Conservation (phyloP, 2,797 vertebrate species). For the Spinus pinus region DNA sequence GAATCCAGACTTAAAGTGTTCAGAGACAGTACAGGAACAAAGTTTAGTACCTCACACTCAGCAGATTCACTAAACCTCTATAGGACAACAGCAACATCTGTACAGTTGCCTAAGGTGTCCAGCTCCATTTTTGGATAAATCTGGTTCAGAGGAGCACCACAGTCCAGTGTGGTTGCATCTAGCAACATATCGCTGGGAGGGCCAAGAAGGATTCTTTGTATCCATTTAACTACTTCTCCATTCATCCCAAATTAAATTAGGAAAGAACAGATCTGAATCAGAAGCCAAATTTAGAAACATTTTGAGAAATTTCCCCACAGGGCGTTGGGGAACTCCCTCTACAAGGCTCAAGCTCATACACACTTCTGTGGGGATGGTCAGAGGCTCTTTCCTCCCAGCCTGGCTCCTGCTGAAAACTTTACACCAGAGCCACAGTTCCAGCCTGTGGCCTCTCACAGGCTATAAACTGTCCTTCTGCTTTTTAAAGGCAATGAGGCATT, state of each 20-base stretch:
- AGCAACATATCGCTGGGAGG: background rate
- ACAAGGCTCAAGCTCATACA: background rate
- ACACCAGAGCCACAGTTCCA: background rate
- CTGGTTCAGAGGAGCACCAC: background rate
- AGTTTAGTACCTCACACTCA: background rate
- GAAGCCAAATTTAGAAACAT: background rate
- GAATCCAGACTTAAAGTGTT: background rate
- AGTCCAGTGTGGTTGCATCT: background rate
- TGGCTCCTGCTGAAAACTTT: background rate
- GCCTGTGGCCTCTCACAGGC: background rate
- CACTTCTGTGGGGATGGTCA: background rate
- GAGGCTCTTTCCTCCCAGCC: background rate
- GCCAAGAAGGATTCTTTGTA: background rate
- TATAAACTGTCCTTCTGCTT: background rate
- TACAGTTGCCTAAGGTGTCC: background rate
- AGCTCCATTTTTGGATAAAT: background rate
- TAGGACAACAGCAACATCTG: background rate
- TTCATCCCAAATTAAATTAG: background rate
- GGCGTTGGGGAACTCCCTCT: background rate
- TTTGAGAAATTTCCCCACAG: rapidly evolving
- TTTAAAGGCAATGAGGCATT: background rate
- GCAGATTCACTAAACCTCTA: background rate
- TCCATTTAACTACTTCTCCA: background rate
- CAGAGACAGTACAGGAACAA: background rate
- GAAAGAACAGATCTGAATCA: background rate